Percentiles rank a stretch among this genome's conserved stretches.
Evolutionary conservation across 2,797 vertebrate species (phyloP).

Genomic region (Heliangelus exortis): DNA sequence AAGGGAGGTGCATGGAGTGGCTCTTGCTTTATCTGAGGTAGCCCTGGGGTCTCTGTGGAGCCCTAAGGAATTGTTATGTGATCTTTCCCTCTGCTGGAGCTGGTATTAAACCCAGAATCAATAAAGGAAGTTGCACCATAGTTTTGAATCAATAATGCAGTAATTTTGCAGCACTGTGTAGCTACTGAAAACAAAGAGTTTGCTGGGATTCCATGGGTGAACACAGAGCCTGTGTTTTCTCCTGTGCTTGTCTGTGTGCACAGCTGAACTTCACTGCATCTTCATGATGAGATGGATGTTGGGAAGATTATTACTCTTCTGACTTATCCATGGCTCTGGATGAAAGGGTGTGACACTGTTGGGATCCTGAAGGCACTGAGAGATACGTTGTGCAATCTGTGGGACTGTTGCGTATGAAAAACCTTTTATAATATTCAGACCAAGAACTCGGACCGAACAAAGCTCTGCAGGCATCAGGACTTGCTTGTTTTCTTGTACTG

Average conservation of each 20-base stretch:
- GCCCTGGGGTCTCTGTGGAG: not conserved
- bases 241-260: not conserved
- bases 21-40: not conserved
- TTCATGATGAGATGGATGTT: not conserved
- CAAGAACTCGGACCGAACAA: not conserved
- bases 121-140: not conserved
- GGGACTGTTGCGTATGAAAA: rapidly evolving
- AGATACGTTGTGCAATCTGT: not conserved
- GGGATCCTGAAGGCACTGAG: not conserved
- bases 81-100: not conserved
- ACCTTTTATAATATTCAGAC: not conserved
- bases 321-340: not conserved
- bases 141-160: not conserved
- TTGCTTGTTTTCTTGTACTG: not conserved
- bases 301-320: not conserved
- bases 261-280: not conserved
- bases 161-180: not conserved
- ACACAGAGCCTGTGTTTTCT: rapidly evolving
- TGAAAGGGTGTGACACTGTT: not conserved
- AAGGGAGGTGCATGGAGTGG: not conserved
- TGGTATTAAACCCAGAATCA: not conserved
- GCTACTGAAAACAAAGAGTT: not conserved
- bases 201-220: not conserved
- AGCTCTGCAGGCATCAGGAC: not conserved
- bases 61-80: not conserved